These are phyloP conservation scores for Muraenolepis orangiensis DNA, from an alignment of 2,797 vertebrate species.

Conservation along the genomic window DNA sequence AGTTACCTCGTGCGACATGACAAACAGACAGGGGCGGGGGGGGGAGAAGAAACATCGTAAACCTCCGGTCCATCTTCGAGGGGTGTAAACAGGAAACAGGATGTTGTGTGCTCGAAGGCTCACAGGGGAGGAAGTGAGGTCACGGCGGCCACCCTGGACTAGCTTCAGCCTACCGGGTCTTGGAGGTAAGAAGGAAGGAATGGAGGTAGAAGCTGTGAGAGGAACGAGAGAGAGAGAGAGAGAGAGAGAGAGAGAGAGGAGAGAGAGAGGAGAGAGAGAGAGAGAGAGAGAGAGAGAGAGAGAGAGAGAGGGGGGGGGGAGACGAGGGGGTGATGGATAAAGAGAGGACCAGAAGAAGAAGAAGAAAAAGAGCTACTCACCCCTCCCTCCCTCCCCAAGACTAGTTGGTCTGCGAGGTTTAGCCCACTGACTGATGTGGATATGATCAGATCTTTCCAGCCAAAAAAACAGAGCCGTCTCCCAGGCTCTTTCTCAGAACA, in stretches of 20 bases:
- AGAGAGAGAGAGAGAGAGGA: neutral
- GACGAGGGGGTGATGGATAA: neutral
- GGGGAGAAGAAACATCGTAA: too few relatives aligned
- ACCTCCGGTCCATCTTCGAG: too few relatives aligned
- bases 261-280: neutral
- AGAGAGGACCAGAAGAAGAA: neutral
- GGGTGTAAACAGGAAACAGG: too few relatives aligned
- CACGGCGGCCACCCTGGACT: neutral
- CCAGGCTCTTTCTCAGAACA: conserved; percentile 10
- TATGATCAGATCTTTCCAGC: neutral
- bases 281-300: neutral
- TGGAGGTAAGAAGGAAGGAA: neutral
- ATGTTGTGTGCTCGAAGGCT: too few relatives aligned
- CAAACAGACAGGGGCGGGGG: too few relatives aligned
- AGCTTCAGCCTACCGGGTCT: neutral
- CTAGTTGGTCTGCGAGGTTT: neutral
- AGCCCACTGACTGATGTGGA: neutral
- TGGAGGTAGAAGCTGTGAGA: neutral
- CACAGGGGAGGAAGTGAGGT: neutral
- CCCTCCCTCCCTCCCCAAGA: neutral
- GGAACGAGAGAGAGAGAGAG: neutral
- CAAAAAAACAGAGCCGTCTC: neutral
- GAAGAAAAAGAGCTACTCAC: too few relatives aligned
- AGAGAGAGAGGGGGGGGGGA: neutral
- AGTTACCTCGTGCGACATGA: too few relatives aligned